Conservation (phyloP, 2,888 invertebrate species). For the Lycaena phlaeas region DNA sequence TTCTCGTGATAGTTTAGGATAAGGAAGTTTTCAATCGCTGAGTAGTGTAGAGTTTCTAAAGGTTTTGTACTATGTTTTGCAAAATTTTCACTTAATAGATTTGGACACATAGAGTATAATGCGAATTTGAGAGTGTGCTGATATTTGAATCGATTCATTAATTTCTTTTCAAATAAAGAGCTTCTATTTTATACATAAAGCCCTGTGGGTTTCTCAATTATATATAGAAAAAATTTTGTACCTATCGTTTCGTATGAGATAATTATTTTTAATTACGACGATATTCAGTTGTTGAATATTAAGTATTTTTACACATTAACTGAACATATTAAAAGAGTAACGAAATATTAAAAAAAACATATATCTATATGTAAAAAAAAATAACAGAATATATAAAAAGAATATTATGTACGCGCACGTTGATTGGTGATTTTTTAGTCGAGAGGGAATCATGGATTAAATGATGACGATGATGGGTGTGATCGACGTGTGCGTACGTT, state of each 20-base stretch:
- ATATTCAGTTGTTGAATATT: slow-evolving; percentile 66
- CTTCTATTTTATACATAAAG: slow-evolving; percentile 58
- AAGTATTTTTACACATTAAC: slow-evolving; percentile 70
- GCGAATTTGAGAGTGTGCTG: slow-evolving; percentile 14
- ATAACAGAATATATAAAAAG: slow-evolving; percentile 32
- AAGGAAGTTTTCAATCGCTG: slow-evolving; percentile 55
- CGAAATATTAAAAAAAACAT: slow-evolving; percentile 59
- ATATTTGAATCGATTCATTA: slow-evolving; percentile 24
- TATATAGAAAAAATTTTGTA: slow-evolving; percentile 45
- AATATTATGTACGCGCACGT: slow-evolving; percentile 47
- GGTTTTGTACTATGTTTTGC: slow-evolving; percentile 73
- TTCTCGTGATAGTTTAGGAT: slow-evolving; percentile 65
- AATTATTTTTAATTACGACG: slow-evolving; percentile 53
- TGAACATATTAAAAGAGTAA: slow-evolving; percentile 57
- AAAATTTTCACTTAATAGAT: slow-evolving; percentile 70
- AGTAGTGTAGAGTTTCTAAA: slow-evolving; percentile 69
- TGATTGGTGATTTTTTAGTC: slow-evolving; percentile 24
- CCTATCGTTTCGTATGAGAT: slow-evolving; percentile 62
- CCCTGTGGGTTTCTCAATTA: slow-evolving; percentile 39
- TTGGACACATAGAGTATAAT: slow-evolving; percentile 62
- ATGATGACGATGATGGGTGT: slow-evolving; percentile 20
- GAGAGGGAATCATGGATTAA: slow-evolving; percentile 12
- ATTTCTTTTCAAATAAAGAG: slow-evolving; percentile 32
- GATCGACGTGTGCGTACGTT: slow-evolving; percentile 32
- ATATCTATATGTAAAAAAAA: slow-evolving; percentile 26